Evolutionary conservation across 1,140 invertebrate genomes (phyloP).

Genomic region (Orchesella cincta): DNA sequence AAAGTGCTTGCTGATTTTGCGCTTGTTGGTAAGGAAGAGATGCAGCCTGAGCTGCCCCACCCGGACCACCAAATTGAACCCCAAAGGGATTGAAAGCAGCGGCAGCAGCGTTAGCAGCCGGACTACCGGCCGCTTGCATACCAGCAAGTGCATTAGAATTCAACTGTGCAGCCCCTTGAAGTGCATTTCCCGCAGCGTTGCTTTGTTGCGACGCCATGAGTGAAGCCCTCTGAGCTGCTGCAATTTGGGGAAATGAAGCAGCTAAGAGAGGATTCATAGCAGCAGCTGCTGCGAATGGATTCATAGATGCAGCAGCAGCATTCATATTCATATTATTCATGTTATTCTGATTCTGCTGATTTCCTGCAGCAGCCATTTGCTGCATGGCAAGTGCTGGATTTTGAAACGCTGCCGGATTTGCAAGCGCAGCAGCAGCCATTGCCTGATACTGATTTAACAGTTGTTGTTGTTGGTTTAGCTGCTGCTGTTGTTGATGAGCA

Average conservation of each 20-base stretch:
- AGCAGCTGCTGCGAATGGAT: conserved; percentile 29
- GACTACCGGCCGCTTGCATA: conserved; percentile 12
- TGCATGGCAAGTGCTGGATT: conserved; percentile 45
- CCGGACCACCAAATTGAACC: conserved; percentile 38
- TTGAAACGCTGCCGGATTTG: conserved; percentile 44
- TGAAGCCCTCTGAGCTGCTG: conserved; percentile 44
- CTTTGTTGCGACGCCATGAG: conserved; percentile 35
- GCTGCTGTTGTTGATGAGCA: conserved; percentile 51
- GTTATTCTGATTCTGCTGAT: neutral
- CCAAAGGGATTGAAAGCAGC: conserved; percentile 46
- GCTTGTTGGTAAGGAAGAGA: conserved; percentile 41
- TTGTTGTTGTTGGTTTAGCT: conserved; percentile 46
- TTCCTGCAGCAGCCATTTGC: conserved; percentile 53
- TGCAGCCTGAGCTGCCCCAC: conserved; percentile 33
- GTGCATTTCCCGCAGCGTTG: neutral
- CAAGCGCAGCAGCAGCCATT: conserved; percentile 30
- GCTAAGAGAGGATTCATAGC: conserved; percentile 47
- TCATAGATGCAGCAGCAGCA: conserved; percentile 19
- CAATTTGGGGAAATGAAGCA: conserved; percentile 45
- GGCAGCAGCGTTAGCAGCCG: conserved; percentile 22
- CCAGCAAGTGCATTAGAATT: conserved; percentile 38
- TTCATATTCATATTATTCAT: conserved; percentile 26
- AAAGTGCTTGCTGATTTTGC: conserved; percentile 46
- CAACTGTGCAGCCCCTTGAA: conserved; percentile 37
- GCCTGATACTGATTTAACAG: conserved; percentile 30